These are phyloP conservation scores for Eilema sororculum DNA, from an alignment of 2,888 invertebrate genomes.

Conservation along the genomic window DNA sequence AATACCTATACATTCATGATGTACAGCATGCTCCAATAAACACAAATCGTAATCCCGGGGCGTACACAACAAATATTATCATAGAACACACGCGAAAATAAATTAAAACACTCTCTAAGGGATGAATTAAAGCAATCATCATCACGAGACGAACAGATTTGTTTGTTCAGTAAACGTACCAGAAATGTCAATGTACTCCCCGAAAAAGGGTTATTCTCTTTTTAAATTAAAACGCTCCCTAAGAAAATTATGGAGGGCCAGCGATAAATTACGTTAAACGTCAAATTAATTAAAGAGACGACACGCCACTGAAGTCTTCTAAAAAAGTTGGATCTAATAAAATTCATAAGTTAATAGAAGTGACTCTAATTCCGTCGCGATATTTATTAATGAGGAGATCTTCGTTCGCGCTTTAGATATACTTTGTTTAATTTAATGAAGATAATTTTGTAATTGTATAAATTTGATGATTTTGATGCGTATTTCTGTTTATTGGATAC, in stretches of 20 bases:
- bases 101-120: constrained; percentile 41
- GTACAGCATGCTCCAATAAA: constrained; percentile 7
- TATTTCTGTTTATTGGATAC: background rate
- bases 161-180: constrained; percentile 38
- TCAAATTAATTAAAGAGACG: constrained; percentile 74
- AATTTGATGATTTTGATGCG: background rate
- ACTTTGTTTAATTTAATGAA: constrained; percentile 21
- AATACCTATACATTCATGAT: background rate
- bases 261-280: constrained; percentile 78
- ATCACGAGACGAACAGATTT: constrained; percentile 42
- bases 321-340: constrained; percentile 59
- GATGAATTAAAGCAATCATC: constrained; percentile 45
- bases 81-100: constrained; percentile 42
- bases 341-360: constrained; percentile 63
- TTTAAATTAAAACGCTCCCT: constrained; percentile 38
- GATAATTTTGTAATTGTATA: constrained; percentile 5
- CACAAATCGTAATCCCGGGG: constrained; percentile 18
- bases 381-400: constrained; percentile 38
- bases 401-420: constrained; percentile 28
- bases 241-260: constrained; percentile 47
- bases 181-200: constrained; percentile 42
- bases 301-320: constrained; percentile 63
- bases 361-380: constrained; percentile 48
- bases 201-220: constrained; percentile 48
- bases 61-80: constrained; percentile 39